A percentile compares a stretch with the other conserved stretches of the same genome.
phyloP scores from a whole-genome alignment of 2,888 invertebrate species.

The Antheraea yamamai region DNA sequence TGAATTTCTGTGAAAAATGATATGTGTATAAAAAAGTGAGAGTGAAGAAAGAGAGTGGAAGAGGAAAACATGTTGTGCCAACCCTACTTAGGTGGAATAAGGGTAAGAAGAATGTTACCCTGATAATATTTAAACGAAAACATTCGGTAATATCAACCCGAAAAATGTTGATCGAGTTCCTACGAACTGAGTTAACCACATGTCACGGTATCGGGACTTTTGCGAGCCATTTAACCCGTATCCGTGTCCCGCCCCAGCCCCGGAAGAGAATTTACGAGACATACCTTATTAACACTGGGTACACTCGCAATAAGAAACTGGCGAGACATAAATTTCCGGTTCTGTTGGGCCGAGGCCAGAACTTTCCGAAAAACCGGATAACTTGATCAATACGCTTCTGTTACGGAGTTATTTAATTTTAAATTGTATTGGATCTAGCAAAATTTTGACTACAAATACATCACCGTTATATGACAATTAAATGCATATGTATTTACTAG shows the following conservation, averaged over 20 bases:
- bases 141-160: neutral
- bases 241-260: conserved; percentile 14
- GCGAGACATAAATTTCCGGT: conserved; percentile 16
- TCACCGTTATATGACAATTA: no score
- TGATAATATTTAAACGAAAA: neutral
- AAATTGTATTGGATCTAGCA: neutral
- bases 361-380: conserved; percentile 16
- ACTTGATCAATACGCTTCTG: conserved; percentile 17
- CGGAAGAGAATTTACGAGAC: conserved; percentile 7
- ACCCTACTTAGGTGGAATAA: no score
- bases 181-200: conserved; percentile 10
- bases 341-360: conserved; percentile 14
- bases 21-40: no score
- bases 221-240: conserved; percentile 38
- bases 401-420: conserved; percentile 10
- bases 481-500: no score
- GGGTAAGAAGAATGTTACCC: no score
- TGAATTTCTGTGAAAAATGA: no score
- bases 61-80: no score
- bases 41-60: no score
- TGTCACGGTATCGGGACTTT: conserved; percentile 33
- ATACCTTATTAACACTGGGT: conserved; percentile 11
- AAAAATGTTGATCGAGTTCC: neutral
- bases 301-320: conserved; percentile 18
- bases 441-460: no score